A percentile compares a stretch with the other conserved stretches of the same genome.
phyloP scores from a whole-genome alignment of 2,888 invertebrate species.

The Macaria notata region DNA sequence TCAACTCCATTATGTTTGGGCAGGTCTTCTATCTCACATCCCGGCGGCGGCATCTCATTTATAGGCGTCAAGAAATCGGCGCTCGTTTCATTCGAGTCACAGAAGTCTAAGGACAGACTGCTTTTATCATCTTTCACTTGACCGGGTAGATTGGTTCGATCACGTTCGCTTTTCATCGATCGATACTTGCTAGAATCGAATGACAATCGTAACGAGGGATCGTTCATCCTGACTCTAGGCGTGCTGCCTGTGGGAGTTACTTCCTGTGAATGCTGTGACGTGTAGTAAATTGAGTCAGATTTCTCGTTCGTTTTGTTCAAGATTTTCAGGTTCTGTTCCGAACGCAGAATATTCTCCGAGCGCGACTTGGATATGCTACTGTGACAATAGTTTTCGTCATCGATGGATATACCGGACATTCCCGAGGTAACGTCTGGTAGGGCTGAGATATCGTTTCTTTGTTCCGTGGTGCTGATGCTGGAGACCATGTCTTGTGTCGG shows the following conservation, averaged over 20 bases:
- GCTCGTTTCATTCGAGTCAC: constrained; percentile 77
- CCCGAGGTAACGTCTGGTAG: constrained; percentile 73
- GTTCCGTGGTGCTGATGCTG: constrained; percentile 76
- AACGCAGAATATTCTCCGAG: constrained; percentile 73
- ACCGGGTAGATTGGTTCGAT: constrained; percentile 53
- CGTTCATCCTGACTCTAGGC: constrained; percentile 61
- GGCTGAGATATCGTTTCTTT: constrained; percentile 70
- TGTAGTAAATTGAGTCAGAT: constrained; percentile 76
- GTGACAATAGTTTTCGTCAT: constrained; percentile 72
- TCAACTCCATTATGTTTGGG: constrained; percentile 73
- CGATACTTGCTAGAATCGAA: constrained; percentile 74
- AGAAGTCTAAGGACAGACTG: constrained; percentile 72
- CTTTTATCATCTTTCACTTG: constrained; percentile 66
- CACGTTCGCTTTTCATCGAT: constrained; percentile 63
- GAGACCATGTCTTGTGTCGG: constrained; percentile 81
- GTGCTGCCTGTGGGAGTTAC: constrained; percentile 69
- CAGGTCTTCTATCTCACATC: constrained; percentile 74
- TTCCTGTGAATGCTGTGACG: constrained; percentile 75
- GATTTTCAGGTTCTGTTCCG: constrained; percentile 64
- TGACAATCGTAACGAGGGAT: constrained; percentile 67
- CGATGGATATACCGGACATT: constrained; percentile 78
- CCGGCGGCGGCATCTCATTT: constrained; percentile 77
- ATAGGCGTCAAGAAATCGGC: constrained; percentile 78
- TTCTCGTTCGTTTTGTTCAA: constrained; percentile 59
- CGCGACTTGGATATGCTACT: constrained; percentile 77